These are phyloP conservation scores for Conus betulinus DNA, from an alignment of 1,140 invertebrate species.

Conservation along the genomic window DNA sequence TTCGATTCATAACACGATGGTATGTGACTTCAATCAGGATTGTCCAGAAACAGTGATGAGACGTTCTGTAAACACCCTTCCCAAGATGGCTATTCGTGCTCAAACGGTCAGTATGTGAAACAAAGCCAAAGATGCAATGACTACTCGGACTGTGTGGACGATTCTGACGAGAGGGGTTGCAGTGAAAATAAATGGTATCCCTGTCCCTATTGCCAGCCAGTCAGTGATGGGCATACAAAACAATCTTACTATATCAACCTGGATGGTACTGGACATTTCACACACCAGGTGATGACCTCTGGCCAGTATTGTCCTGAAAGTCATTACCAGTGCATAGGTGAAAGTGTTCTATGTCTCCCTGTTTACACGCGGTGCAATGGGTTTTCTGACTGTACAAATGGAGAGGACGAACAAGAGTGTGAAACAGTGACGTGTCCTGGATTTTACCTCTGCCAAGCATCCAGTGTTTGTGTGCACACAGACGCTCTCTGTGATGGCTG, in stretches of 20 bases:
- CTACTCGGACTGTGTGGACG: neutral
- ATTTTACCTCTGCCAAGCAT: neutral
- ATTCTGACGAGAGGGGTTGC: neutral
- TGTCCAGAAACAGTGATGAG: neutral
- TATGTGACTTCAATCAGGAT: conserved; percentile 5
- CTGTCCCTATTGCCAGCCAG: neutral
- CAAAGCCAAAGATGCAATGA: neutral
- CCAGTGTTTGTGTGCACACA: too few relatives aligned
- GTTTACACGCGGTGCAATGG: neutral
- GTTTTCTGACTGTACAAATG: neutral
- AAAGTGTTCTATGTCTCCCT: neutral
- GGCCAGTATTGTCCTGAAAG: neutral
- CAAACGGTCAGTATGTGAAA: neutral
- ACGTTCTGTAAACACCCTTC: neutral
- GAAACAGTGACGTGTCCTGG: neutral
- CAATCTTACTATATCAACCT: neutral
- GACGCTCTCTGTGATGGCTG: too few relatives aligned
- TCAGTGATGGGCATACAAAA: neutral
- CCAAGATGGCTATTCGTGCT: neutral
- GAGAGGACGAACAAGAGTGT: neutral
- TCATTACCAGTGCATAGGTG: neutral
- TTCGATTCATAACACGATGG: neutral
- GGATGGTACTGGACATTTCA: neutral
- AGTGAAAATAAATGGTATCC: too few relatives aligned
- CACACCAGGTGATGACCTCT: neutral